Percentiles rank a stretch among this genome's conserved stretches.
phyloP scores from a whole-genome alignment of 2,113 vertebrate species.

The Octodon degus region DNA sequence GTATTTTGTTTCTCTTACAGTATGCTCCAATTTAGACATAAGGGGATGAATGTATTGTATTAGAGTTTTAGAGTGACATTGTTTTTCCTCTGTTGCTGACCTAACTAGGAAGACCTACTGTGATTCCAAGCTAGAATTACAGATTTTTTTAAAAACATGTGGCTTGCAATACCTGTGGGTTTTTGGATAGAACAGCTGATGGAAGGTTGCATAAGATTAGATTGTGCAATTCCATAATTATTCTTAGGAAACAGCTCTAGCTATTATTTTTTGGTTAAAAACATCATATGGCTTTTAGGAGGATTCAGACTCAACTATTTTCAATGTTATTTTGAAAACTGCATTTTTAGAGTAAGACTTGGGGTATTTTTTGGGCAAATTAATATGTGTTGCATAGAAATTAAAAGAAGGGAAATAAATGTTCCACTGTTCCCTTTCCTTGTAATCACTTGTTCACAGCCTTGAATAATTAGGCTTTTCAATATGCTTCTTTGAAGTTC shows the following conservation, averaged over 20 bases:
- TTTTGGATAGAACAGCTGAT: background rate
- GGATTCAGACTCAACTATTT: background rate
- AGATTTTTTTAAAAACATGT: background rate
- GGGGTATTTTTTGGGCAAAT: background rate
- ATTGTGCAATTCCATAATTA: background rate
- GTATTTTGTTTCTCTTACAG: background rate
- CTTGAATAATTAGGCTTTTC: background rate
- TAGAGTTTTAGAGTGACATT: background rate
- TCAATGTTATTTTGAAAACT: background rate
- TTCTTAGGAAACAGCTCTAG: slow-evolving; percentile 12
- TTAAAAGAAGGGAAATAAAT: background rate
- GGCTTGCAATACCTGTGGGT: background rate
- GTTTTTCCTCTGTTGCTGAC: background rate
- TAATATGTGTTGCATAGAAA: background rate
- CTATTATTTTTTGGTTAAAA: slow-evolving; percentile 37
- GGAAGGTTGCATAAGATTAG: slow-evolving; percentile 18
- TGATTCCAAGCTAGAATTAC: slow-evolving; percentile 18
- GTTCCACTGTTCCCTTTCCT: background rate
- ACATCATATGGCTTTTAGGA: background rate
- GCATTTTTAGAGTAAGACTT: background rate
- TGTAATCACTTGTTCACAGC: background rate
- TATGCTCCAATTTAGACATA: background rate
- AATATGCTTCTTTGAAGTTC: background rate
- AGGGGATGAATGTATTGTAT: background rate
- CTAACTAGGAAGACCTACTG: background rate